phyloP scores from a whole-genome alignment of 2,113 vertebrate species.

The Numenius arquata region DNA sequence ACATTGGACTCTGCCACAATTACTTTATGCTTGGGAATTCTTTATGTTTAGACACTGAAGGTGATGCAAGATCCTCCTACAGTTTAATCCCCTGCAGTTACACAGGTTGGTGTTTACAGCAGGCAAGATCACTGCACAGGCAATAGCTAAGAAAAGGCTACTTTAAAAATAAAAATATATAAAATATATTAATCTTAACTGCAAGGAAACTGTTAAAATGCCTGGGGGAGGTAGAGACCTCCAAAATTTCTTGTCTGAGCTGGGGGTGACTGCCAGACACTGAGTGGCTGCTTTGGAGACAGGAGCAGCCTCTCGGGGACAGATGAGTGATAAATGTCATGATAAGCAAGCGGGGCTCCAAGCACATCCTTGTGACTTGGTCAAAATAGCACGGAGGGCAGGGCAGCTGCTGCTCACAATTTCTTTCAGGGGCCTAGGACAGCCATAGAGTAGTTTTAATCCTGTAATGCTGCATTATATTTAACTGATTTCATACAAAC shows the following conservation, averaged over 20 bases:
- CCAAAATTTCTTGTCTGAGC: background rate
- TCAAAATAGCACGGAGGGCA: background rate
- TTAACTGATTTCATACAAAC: background rate
- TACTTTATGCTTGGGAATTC: background rate
- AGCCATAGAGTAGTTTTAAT: background rate
- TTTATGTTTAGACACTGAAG: background rate
- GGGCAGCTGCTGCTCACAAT: background rate
- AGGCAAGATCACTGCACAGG: background rate
- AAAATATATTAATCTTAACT: background rate
- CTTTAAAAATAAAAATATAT: background rate
- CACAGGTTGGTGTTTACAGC: background rate
- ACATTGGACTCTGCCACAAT: background rate
- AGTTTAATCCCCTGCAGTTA: background rate
- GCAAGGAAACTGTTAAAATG: background rate
- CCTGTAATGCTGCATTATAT: background rate
- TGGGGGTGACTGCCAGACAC: background rate
- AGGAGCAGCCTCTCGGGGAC: background rate
- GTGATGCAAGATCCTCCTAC: background rate
- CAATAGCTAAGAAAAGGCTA: background rate
- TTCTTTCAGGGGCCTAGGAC: background rate
- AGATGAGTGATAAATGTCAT: background rate
- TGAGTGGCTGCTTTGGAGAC: background rate
- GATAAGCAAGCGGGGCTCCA: rapidly evolving
- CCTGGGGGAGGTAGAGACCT: background rate
- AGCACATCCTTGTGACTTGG: background rate